Base-by-base conservation (phyloP, 2,797 vertebrate genomes). In the Euphonia xanthogaster region DNA sequence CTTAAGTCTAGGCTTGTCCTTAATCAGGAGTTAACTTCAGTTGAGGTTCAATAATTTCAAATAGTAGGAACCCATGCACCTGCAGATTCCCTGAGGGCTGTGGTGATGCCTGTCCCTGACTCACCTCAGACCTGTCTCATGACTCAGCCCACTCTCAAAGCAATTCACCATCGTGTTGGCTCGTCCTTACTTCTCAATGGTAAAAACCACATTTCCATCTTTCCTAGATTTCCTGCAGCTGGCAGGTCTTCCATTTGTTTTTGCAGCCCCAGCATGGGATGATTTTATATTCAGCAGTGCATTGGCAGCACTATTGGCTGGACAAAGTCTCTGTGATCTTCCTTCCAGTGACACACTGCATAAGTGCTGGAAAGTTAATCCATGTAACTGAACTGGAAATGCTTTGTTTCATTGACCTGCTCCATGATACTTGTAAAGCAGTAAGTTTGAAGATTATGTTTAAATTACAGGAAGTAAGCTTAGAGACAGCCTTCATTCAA, bases 231-330 rank as follows among this genome's bases (percentile, higher is more conserved):
- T 88, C 79, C 70, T 86, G 23, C 4, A 10, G 66, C 89, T 96
- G 93, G 79, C 94, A 90, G 63, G n/a, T 40, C 30, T 84, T 90
- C 53, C 58, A 37, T 86, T 83, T 62, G 14, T 66, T 91, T 75
- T 75, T 84, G 76, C 70, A 95, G 77, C n/a, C 66, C 51, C 91
- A 93, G 87, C 76, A 88, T 96, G 94, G 86, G 92, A 37, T 90
- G 70, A 94, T 96, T 93, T 90, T 88, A 30, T 50, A 53, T 83
- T 94, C 75, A 76, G 44, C 33, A 66, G 62, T 72, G 79, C 76
- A 73, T 91, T 95, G 94, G 79, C 91, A 90, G 65, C 3, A 2
- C 15, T 68, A 11, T 19, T 91, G 78, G 66, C 78, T 92, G 81
- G 72, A 67, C 0, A 0, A 61, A 72, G 47, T 57, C 2, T 1